A percentile compares a stretch with the other conserved stretches of the same genome.
Conservation (phyloP, 2,888 invertebrate species). For the Junonia oenone region DNA sequence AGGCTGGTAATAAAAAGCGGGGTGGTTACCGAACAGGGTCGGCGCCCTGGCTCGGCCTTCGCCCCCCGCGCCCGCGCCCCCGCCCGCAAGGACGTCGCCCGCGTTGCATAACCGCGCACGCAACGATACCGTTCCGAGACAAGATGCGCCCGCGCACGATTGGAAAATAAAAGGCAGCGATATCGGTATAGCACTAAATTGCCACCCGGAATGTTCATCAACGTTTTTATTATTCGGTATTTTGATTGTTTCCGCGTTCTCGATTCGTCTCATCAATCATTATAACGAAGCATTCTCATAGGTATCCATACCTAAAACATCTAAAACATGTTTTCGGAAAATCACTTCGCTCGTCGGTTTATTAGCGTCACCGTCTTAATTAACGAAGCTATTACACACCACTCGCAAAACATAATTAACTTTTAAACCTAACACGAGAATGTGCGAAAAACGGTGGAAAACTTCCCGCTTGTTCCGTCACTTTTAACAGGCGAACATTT, state of each 20-base stretch:
- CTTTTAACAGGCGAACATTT: neutral
- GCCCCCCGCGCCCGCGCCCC: conserved; percentile 45
- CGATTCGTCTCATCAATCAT: conserved; percentile 11
- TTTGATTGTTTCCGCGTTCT: conserved; percentile 18
- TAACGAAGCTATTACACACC: conserved; percentile 8
- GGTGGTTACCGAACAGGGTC: conserved; percentile 46
- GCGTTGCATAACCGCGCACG: conserved; percentile 70
- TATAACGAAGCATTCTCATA: too few species aligned
- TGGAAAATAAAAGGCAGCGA: conserved; percentile 8
- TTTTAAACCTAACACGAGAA: conserved; percentile 5
- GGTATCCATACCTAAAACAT: too few species aligned
- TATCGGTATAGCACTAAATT: conserved; percentile 13
- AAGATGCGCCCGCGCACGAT: conserved; percentile 29
- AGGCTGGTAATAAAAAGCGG: conserved; percentile 37
- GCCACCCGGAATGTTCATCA: conserved; percentile 5
- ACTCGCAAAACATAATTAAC: neutral
- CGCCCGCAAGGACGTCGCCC: conserved; percentile 66
- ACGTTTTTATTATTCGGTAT: conserved; percentile 5
- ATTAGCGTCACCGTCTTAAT: conserved; percentile 12
- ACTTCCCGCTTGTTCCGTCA: neutral
- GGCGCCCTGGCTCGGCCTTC: conserved; percentile 68
- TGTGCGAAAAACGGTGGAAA: neutral
- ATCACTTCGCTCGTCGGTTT: neutral
- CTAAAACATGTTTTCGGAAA: conserved; percentile 7
- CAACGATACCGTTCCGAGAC: conserved; percentile 63